Base-by-base conservation (phyloP, 2,113 vertebrate genomes). In the Pipra filicauda region DNA sequence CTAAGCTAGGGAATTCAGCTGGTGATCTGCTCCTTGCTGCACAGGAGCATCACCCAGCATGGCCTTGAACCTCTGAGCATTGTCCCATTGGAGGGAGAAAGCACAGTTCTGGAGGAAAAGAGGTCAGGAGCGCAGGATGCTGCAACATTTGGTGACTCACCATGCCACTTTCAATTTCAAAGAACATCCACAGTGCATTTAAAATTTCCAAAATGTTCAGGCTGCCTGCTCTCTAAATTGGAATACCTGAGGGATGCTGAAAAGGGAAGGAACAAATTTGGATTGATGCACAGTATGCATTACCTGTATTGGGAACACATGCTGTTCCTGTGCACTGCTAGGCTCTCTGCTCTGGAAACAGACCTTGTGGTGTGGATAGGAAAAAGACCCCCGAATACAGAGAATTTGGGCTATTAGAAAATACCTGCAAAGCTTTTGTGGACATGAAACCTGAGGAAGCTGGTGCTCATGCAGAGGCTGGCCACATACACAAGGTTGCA, bases 261-360 rank as follows among this genome's bases (percentile, higher is more conserved):
- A 64, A 85, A 39, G 35, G 18, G 33, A 88, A 79, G 15, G 33
- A 74, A 62, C 6, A 16, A 15, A 26, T 31, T 15, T 1, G 2
- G 17, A 70, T 91, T 0, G 0, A 74, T 24, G 49, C 35, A 69
- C 35, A 22, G 6, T 5, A 16, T 20, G 26, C 12, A 1, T 64
- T 39, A 39, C 39, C 21, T 43, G 31, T 35, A 13, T 1, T 16
- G 46, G 62, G 31, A 24, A 23, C 15, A 37, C 22, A 28, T 0
- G 0, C 13, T 28, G 37, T 13, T 39, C 51, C 17, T 24, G 33
- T 15, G 28, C 27, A 8, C 30, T 67, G 35, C 48, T 46, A 64
- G 62, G n/a, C 21, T 70, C n/a, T 67, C 17, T 4, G 61, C 27
- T 80, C 83, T 71, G 79, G 48, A 81, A 52, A 59, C 0, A 59